Conservation (phyloP, 1,140 invertebrate species). For the Piezodorus guildinii region DNA sequence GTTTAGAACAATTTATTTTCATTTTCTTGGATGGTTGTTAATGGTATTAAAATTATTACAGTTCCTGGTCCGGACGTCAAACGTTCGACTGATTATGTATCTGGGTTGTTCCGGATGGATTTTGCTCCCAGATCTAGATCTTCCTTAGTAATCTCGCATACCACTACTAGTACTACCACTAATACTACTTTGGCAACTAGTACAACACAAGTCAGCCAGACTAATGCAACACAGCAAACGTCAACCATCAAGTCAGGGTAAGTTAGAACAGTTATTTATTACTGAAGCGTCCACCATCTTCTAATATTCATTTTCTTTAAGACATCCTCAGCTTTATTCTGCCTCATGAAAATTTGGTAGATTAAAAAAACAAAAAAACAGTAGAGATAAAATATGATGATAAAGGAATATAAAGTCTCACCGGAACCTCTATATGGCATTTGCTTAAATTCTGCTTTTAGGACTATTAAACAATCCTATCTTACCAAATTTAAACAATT, state of each 20-base stretch:
- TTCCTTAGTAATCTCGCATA: slow-evolving; percentile 16
- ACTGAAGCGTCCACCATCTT: too few relatives aligned
- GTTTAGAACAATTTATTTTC: not conserved
- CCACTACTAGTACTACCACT: not conserved
- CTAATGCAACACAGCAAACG: not conserved
- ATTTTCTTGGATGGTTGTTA: not conserved
- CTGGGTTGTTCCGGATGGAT: slow-evolving; percentile 61
- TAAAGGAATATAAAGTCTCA: too few relatives aligned
- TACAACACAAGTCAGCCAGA: not conserved
- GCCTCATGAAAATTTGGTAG: too few relatives aligned
- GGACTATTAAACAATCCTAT: too few relatives aligned
- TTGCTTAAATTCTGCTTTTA: too few relatives aligned
- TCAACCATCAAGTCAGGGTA: not conserved
- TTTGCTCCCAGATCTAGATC: slow-evolving; percentile 43
- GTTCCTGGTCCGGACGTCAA: slow-evolving; percentile 59
- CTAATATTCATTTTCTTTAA: too few relatives aligned
- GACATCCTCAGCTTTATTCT: too few relatives aligned
- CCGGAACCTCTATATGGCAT: too few relatives aligned
- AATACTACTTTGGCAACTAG: not conserved
- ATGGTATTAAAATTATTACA: slow-evolving; percentile 31
- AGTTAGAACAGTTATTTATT: too few relatives aligned
- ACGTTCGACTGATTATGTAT: slow-evolving; percentile 65
- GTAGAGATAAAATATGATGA: too few relatives aligned
- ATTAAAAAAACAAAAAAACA: too few relatives aligned
- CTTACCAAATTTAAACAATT: too few relatives aligned